These are phyloP conservation scores for Accipiter virgatus DNA, from an alignment of 2,113 vertebrate genomes.

Conservation along the genomic window DNA sequence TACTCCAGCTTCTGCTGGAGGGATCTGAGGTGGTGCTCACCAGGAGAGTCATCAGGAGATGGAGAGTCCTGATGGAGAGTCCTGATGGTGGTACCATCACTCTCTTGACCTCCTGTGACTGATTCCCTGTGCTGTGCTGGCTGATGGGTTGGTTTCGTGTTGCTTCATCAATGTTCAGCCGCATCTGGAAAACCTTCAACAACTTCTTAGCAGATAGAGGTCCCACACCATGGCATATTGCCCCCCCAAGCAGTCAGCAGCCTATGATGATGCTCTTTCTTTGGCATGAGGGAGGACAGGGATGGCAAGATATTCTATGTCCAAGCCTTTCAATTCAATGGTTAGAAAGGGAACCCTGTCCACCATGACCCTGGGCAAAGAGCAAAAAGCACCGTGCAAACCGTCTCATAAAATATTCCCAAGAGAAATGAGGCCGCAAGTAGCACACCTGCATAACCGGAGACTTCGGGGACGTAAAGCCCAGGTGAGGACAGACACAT, in stretches of 20 bases:
- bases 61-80: background rate
- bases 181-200: background rate
- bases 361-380: background rate
- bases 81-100: background rate
- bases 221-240: rapidly evolving
- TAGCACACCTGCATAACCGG: rapidly evolving
- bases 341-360: background rate
- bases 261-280: background rate
- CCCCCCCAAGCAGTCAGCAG: background rate
- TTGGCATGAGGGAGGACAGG: background rate
- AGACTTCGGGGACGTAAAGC: background rate
- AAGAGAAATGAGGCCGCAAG: rapidly evolving
- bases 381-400: rapidly evolving
- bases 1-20: background rate
- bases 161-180: background rate
- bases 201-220: background rate
- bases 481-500: background rate
- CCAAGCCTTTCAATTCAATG: background rate
- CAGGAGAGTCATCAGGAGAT: background rate
- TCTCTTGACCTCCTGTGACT: background rate
- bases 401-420: background rate
- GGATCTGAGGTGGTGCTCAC: rapidly evolving
- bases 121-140: background rate
- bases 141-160: background rate
- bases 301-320: background rate